Conservation (phyloP, 2,797 vertebrate species). For the Loris lydekkerianus region DNA sequence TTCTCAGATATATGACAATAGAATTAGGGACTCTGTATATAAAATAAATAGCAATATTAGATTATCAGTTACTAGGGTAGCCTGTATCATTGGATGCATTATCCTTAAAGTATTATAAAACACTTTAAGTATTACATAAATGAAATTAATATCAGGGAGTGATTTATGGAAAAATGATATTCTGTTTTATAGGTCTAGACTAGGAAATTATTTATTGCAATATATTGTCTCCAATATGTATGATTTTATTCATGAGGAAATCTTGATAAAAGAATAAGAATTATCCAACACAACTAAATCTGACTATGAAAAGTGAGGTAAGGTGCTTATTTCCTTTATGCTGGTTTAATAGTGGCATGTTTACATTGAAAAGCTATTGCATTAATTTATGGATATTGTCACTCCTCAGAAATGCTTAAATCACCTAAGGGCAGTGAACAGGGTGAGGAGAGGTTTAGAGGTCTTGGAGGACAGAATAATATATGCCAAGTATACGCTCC, state of each 20-base stretch:
- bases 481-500: neutral
- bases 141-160: neutral
- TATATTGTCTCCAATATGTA: neutral
- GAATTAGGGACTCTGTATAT: neutral
- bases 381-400: neutral
- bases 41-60: neutral
- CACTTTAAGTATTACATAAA: neutral
- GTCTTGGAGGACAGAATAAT: neutral
- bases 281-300: neutral
- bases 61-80: neutral
- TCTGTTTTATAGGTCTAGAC: neutral
- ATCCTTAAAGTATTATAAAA: neutral
- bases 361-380: neutral
- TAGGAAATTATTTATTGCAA: neutral
- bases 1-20: neutral
- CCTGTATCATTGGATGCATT: neutral
- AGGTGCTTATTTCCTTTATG: neutral
- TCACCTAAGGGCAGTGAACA: neutral
- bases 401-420: neutral
- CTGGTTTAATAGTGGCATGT: neutral
- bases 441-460: neutral
- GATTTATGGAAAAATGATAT: neutral
- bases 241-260: constrained; percentile 6
- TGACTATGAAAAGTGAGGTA: neutral
- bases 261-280: neutral